Evolutionary conservation across 2,113 vertebrate species (phyloP), one percentile per base, ranked within the genome.

Genomic region (Sminthopsis crassicaudata): DNA sequence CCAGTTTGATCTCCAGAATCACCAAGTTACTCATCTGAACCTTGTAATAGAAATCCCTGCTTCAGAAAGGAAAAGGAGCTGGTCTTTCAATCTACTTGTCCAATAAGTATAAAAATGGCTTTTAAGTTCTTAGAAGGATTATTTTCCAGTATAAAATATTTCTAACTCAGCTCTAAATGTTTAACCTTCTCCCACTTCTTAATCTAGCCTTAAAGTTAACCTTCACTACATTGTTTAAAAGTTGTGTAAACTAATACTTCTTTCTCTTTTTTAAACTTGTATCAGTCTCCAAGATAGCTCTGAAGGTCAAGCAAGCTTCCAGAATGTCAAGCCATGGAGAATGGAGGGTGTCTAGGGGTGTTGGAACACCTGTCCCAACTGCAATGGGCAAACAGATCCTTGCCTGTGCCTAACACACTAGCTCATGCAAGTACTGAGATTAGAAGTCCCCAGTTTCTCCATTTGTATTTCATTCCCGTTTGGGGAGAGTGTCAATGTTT

Each of bases 401-500:
- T 51, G 50, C 53, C 89, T 36, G 53, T 90, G 19, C 48, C 24
- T 92, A 92, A 93, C 55, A 24, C 16, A 5, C 50, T 92, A 60
- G 50, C 76, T 92, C 91, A 90, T 52, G 50, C 91, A 95, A 90
- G 52, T n/a, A 50, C 92, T 91, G 76, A 51, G 46, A 94, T 94
- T 84, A 67, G 42, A 96, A 95, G 48, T 27, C 46, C 89, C 89
- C 60, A 50, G 1, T 91, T 92, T 94, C 88, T 95, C 53, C 91
- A 51, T 46, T 97, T 96, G 6, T 54, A 95, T 94, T 97, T 93
- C 84, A 93, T 92, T 95, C 96, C 48, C 48, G 94, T 96, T 90
- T 94, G 90, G 90, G 48, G 94, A 95, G 51, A 94, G 3, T 93
- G 90, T 92, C 97, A 95, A 91, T 92, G 93, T 97, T 97, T 97